Evolutionary conservation across 2,113 vertebrate genomes (phyloP), one percentile per base, ranked within the genome.

Genomic region (Nothobranchius furzeri): DNA sequence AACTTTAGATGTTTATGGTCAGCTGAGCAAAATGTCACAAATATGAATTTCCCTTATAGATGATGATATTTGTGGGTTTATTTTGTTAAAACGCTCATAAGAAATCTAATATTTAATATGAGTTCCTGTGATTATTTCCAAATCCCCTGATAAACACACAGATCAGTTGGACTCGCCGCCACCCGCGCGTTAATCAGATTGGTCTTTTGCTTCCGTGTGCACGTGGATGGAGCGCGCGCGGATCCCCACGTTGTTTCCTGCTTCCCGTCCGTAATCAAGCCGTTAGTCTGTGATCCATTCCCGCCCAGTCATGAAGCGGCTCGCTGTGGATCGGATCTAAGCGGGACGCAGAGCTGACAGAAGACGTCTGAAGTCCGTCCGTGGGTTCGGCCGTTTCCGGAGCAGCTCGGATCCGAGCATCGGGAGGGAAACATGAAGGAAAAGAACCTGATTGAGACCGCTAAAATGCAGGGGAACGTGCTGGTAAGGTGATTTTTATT

Each of bases 391-490:
- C 79, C 88, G 89, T 49, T 43, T 59, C 46, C 55, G 50, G 13
- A 20, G 65, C 76, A 12, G 62, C 72, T 45, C 49, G 2, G 47
- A 53, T 47, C 52, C 7, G 51, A 66, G 47, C 58, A 7, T 11
- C 25, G 12, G 69, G 30, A 7, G 2, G 88, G 46, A 47, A 90
- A 80, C 36, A 98, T 98, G 97, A 98, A 95, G 92, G 96, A 99
- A 69, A 96, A 95, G 89, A 94, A 90, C 59, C 95, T 99, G 87
- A 98, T 99, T 30, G 96, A 98, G 90, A 98, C 96, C 0, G 96
- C 94, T 0, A 97, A 97, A 77, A 98, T 98, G 96, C 96, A 99
- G 84, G 97, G 96, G 3, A 97, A 98, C 90, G 73, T 99, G 45
- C 81, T 99, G 96, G 97, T 99, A 93, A 99, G 95, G 88, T 4